Evolutionary conservation across 2,888 invertebrate species (phyloP), one percentile per base, ranked within the genome.

Genomic region (Rambutsinella grinnellia): DNA sequence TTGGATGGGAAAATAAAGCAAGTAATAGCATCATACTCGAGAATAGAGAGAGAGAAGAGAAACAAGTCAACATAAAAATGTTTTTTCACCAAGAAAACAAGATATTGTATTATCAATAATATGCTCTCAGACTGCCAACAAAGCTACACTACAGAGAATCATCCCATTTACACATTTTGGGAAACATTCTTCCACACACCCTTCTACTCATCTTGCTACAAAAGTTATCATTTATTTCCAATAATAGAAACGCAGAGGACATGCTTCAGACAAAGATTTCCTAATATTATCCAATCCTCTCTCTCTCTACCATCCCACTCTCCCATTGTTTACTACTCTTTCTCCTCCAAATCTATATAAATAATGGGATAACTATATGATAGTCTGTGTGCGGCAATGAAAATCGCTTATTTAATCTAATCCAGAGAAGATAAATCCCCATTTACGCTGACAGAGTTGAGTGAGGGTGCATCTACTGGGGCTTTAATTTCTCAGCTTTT

Each of bases 371-470:
- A 36, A 13, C 36, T 36, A 36, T 36, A 36, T 36, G 36, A 36
- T 36, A 36, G 13, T 5, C 24, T 21, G 8, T 51, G 51, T 53
- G 63, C 3, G 60, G 53, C 67, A 68, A 68, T 69, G 75, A 69
- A 78, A 81, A 81, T 81, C 81, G 79, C 78, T 81, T 81, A 81
- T 87, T 87, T 88, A 88, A 88, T 88, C 87, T 87, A 87, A 87
- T 87, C 87, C 86, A 85, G 86, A 85, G 86, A 86, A 86, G 87
- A 88, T 88, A 88, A 88, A 88, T 88, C 87, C 87, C 87, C 87
- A 87, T 88, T 88, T 87, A 85, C 68, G 68, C 87, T 87, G 88
- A 87, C 88, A 87, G 87, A 81, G 79, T 80, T 81, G 79, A 80
- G 81, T 79, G 75, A 76, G 75, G 68, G 75, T 76, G 68, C 75